A percentile compares a stretch with the other conserved stretches of the same genome.
These are phyloP conservation scores for Chromis chromis DNA, from an alignment of 2,797 vertebrate species.

Conservation along the genomic window DNA sequence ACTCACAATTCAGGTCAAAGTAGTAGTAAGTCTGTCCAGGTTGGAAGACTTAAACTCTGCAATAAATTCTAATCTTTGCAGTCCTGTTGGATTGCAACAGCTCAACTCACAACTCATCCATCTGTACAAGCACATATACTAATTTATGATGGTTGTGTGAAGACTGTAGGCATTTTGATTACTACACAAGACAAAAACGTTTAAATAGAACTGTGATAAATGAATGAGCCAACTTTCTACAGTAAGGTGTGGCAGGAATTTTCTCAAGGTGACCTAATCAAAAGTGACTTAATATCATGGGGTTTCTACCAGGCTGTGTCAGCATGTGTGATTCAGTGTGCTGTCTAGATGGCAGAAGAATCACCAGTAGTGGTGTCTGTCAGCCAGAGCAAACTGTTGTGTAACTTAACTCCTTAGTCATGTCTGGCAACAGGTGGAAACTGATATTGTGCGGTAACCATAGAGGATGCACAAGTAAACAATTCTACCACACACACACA, in stretches of 20 bases:
- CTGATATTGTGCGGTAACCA: slow-evolving; percentile 80
- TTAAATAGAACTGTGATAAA: background rate
- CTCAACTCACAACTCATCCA: slow-evolving; percentile 8
- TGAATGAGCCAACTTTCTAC: background rate
- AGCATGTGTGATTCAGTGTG: slow-evolving; percentile 54
- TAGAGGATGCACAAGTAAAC: slow-evolving; percentile 55
- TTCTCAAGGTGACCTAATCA: slow-evolving; percentile 19
- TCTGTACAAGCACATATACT: background rate
- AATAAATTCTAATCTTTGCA: slow-evolving; percentile 10
- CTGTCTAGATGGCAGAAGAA: slow-evolving; percentile 33
- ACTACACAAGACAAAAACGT: background rate
- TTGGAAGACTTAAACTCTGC: slow-evolving; percentile 8
- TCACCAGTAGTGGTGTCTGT: slow-evolving; percentile 33
- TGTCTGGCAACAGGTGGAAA: slow-evolving; percentile 76
- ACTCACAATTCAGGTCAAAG: slow-evolving; percentile 24
- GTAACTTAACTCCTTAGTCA: slow-evolving; percentile 69
- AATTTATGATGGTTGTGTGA: background rate
- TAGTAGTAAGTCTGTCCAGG: slow-evolving; percentile 4
- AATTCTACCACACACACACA: background rate
- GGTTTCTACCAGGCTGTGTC: slow-evolving; percentile 35
- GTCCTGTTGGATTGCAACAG: slow-evolving; percentile 18
- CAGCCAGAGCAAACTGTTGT: slow-evolving; percentile 49
- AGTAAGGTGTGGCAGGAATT: slow-evolving; percentile 44
- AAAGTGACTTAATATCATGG: slow-evolving; percentile 30
- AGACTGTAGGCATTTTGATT: background rate